These are phyloP conservation scores for Suillia variegata DNA, from an alignment of 2,888 invertebrate genomes.

Conservation along the genomic window DNA sequence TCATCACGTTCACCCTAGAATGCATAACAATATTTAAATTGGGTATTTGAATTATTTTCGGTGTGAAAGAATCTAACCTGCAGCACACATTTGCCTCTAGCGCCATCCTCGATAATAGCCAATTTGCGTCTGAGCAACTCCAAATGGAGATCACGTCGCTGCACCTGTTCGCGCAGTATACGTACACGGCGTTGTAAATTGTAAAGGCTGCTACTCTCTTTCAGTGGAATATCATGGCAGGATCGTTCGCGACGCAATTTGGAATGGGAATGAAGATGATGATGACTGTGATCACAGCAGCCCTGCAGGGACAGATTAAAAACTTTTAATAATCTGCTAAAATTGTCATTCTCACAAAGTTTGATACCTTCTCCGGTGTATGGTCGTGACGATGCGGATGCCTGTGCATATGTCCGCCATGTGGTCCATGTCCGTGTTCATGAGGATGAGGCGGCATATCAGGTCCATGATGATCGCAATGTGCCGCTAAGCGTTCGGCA, in stretches of 20 bases:
- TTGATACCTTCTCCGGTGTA: constrained; percentile 41
- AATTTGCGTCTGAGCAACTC: constrained; percentile 88
- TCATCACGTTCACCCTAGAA: constrained; percentile 73
- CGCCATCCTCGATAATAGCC: constrained; percentile 79
- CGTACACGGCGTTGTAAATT: constrained; percentile 85
- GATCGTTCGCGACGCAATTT: constrained; percentile 78
- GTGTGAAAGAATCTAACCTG: constrained; percentile 59
- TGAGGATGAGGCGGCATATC: constrained; percentile 31
- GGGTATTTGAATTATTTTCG: no score
- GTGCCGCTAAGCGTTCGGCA: constrained; percentile 71
- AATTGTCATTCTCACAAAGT: no score
- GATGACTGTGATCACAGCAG: constrained; percentile 41
- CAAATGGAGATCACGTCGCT: constrained; percentile 88
- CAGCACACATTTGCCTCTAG: constrained; percentile 67
- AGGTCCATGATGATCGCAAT: constrained; percentile 49
- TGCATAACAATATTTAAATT: constrained; percentile 27
- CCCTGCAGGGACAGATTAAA: constrained; percentile 31
- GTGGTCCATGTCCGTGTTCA: constrained; percentile 26
- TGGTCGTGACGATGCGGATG: constrained; percentile 24
- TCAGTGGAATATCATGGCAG: constrained; percentile 78
- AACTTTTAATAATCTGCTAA: not conserved
- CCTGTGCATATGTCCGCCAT: constrained; percentile 31
- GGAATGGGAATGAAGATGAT: constrained; percentile 62
- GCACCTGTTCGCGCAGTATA: constrained; percentile 85
- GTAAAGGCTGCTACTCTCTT: constrained; percentile 71